phyloP scores from a whole-genome alignment of 2,113 vertebrate species.

The Daubentonia madagascariensis region DNA sequence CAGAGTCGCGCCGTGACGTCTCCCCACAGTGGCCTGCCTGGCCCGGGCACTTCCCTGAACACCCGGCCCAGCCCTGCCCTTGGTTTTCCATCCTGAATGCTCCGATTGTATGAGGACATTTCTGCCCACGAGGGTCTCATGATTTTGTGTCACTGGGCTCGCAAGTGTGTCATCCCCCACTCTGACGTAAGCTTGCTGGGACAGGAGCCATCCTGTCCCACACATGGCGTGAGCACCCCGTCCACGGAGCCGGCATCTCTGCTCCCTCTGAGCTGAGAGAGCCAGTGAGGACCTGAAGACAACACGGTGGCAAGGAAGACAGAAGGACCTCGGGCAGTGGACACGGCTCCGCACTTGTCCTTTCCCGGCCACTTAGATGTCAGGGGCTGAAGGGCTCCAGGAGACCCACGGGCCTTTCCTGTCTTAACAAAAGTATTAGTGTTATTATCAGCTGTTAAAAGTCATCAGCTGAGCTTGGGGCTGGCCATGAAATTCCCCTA shows the following conservation, averaged over 20 bases:
- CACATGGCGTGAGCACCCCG: not conserved
- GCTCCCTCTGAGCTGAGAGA: not conserved
- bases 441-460: not conserved
- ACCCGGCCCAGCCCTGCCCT: not conserved
- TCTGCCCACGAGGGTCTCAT: not conserved
- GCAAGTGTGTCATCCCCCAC: not conserved
- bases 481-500: not conserved
- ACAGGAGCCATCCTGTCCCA: not conserved
- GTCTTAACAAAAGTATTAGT: not conserved
- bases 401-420: not conserved
- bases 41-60: not conserved
- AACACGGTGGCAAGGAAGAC: not conserved
- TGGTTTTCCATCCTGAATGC: not conserved
- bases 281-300: too few species aligned
- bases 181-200: not conserved
- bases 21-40: not conserved
- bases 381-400: not conserved
- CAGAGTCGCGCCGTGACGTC: not conserved
- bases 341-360: fast-evolving
- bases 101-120: too few species aligned
- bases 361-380: not conserved
- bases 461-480: not conserved
- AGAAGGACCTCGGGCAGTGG: fast-evolving
- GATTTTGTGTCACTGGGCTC: not conserved
- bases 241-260: not conserved